Percentiles rank a stretch among this genome's conserved stretches.
phyloP scores from a whole-genome alignment of 2,797 vertebrate species.

The Rhinatrema bivittatum region DNA sequence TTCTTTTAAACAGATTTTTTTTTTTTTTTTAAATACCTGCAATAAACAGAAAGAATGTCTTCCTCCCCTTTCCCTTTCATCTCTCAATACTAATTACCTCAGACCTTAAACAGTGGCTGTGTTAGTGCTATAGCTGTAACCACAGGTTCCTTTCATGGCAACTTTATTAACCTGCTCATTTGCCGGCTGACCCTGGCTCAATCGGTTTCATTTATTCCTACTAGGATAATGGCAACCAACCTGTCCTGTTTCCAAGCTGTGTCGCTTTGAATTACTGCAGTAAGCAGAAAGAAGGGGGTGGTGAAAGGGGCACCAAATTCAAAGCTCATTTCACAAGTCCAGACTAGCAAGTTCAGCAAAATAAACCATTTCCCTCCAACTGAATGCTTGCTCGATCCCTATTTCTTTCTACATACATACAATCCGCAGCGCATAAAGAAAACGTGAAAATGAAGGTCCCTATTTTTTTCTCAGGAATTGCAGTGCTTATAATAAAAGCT shows the following conservation, averaged over 20 bases:
- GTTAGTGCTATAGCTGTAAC: slow-evolving; percentile 54
- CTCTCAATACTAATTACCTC: slow-evolving; percentile 58
- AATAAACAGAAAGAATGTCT: background rate
- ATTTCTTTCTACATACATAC: slow-evolving; percentile 3
- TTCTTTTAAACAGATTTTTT: background rate
- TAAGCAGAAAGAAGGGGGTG: too few relatives aligned
- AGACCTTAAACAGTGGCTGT: slow-evolving; percentile 44
- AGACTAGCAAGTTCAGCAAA: slow-evolving; percentile 9
- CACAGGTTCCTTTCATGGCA: slow-evolving; percentile 41
- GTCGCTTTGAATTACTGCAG: slow-evolving; percentile 16
- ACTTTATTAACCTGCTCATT: slow-evolving; percentile 21
- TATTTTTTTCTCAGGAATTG: too few relatives aligned
- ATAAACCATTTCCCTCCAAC: background rate
- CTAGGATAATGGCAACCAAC: slow-evolving; percentile 21
- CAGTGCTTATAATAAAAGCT: too few relatives aligned
- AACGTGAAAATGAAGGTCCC: too few relatives aligned
- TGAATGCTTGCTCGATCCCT: background rate
- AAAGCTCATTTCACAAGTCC: slow-evolving; percentile 13
- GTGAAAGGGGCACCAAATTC: slow-evolving; percentile 1
- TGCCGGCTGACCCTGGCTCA: slow-evolving; percentile 15
- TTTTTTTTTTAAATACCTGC: background rate
- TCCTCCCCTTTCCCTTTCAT: slow-evolving; percentile 43
- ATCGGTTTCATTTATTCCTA: slow-evolving; percentile 24
- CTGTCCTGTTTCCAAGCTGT: slow-evolving; percentile 11
- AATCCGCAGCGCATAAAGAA: too few relatives aligned